A percentile compares a stretch with the other conserved stretches of the same genome.
Conservation (phyloP, 1,140 invertebrate species). For the Eupeodes corollae region DNA sequence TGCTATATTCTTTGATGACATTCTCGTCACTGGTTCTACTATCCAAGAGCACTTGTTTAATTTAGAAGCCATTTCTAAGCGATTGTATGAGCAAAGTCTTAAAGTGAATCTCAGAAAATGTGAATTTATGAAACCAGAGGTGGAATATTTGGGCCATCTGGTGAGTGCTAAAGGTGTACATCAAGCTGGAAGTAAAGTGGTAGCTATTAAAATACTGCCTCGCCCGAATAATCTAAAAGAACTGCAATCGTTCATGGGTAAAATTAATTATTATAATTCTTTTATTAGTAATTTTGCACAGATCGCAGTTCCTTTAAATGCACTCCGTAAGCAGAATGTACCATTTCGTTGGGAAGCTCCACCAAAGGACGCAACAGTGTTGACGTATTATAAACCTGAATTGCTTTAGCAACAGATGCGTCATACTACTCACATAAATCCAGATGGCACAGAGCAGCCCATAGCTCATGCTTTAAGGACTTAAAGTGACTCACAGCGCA, state of each 20-base stretch:
- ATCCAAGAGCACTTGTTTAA: conserved; percentile 20
- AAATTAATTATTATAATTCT: conserved; percentile 35
- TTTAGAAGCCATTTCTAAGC: too few species aligned
- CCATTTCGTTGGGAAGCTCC: neutral
- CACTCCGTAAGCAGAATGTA: neutral
- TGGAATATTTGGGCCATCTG: conserved; percentile 28
- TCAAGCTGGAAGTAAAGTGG: conserved; percentile 21
- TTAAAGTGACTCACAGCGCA: too few species aligned
- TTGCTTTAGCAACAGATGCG: too few species aligned
- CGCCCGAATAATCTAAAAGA: conserved; percentile 23
- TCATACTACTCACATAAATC: too few species aligned
- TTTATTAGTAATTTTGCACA: conserved; percentile 17
- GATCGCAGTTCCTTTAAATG: conserved; percentile 1
- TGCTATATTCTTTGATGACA: conserved; percentile 31
- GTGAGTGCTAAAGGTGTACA: conserved; percentile 27
- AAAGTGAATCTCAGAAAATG: too few species aligned
- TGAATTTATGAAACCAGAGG: neutral
- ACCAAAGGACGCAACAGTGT: too few species aligned
- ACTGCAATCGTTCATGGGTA: conserved; percentile 27
- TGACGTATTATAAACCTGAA: too few species aligned
- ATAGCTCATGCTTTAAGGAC: too few species aligned
- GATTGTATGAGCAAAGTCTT: too few species aligned
- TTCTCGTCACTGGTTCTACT: conserved; percentile 18
- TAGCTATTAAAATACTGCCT: conserved; percentile 31
- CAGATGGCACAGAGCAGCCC: too few species aligned